Conservation (phyloP, 2,113 vertebrate genomes). For the Calyptommatus sinebrachiatus region DNA sequence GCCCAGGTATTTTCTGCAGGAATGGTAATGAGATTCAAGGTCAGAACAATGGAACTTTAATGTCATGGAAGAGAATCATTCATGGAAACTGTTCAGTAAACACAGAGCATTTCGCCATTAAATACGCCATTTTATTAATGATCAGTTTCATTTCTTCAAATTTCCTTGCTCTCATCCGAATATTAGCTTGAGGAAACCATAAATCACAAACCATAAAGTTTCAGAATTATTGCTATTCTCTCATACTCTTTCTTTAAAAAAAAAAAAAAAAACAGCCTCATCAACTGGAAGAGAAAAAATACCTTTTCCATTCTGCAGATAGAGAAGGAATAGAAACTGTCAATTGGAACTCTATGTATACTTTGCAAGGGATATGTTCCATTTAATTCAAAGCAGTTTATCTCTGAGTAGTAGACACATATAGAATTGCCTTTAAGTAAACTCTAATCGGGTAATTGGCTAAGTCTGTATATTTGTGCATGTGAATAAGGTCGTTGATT, state of each 20-base stretch:
- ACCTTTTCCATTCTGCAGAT: background rate
- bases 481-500: background rate
- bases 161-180: background rate
- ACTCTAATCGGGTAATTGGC: background rate
- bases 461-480: background rate
- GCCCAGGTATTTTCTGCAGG: background rate
- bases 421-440: background rate
- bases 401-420: background rate
- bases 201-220: constrained; percentile 22
- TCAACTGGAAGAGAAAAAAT: background rate
- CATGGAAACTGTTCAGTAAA: constrained; percentile 9
- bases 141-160: constrained; percentile 16
- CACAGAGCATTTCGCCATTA: background rate
- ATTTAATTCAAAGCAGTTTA: background rate
- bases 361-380: background rate
- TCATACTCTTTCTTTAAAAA: background rate
- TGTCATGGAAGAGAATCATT: constrained; percentile 14
- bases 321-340: background rate
- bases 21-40: background rate
- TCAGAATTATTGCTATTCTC: constrained; percentile 4
- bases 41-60: background rate
- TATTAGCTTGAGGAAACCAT: constrained; percentile 23
- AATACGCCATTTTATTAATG: background rate
- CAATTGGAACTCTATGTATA: background rate
- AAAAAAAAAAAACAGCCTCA: background rate